Evolutionary conservation across 2,797 vertebrate species (phyloP).

Genomic region (Avahi laniger): DNA sequence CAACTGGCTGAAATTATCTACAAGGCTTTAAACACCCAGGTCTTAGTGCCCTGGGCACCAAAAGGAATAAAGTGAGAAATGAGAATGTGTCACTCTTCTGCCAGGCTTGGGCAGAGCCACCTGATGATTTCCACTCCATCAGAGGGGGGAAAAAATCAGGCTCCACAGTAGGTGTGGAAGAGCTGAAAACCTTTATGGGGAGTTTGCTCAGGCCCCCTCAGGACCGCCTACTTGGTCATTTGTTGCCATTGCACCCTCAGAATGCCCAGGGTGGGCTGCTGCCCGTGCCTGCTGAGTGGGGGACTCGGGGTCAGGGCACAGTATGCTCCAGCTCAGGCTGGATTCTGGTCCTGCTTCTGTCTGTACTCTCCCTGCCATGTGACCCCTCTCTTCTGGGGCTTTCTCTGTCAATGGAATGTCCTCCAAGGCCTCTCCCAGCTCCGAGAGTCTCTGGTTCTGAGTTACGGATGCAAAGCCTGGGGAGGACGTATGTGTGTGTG

Average conservation of each 20-base stretch:
- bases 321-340: background rate
- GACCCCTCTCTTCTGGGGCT: background rate
- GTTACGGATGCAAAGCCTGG: background rate
- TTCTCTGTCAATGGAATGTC: background rate
- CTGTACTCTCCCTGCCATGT: background rate
- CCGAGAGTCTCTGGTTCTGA: background rate
- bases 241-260: too few relatives aligned
- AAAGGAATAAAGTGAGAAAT: background rate
- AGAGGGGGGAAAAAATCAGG: background rate
- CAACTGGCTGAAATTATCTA: background rate
- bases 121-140: background rate
- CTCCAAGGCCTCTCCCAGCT: background rate
- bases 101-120: too few relatives aligned
- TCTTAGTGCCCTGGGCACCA: background rate
- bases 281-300: rapidly evolving
- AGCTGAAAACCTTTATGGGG: background rate
- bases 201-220: background rate
- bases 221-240: background rate
- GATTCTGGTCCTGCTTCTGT: background rate
- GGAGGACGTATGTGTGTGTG: background rate
- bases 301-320: too few relatives aligned
- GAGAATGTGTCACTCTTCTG: background rate
- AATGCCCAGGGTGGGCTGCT: background rate
- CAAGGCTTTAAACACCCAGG: background rate
- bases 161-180: background rate